A percentile compares a stretch with the other conserved stretches of the same genome.
phyloP scores from a whole-genome alignment of 53 echinoderm and acorn worm species.

The Zoroaster sp. region DNA sequence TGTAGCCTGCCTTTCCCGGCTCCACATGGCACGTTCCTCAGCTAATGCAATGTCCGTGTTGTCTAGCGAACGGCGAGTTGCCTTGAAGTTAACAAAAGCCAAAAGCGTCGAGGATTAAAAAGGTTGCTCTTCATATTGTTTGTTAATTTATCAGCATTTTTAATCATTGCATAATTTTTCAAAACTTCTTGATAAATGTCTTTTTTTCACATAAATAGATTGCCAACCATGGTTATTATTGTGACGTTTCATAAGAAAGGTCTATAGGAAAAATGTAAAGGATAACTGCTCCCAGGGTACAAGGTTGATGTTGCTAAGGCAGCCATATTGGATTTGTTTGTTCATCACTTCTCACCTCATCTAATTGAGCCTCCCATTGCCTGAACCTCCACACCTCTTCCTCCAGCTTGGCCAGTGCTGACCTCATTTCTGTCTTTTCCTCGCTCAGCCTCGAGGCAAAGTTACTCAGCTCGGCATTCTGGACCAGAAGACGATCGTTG shows the following conservation, averaged over 20 bases:
- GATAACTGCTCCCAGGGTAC: too few relatives aligned
- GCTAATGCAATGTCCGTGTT: conserved; percentile 51
- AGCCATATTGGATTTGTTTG: conserved; percentile 33
- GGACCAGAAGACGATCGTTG: conserved; percentile 82
- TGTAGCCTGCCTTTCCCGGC: conserved; percentile 73
- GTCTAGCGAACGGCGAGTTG: conserved; percentile 36
- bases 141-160: too few relatives aligned
- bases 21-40: conserved; percentile 80
- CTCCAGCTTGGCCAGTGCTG: conserved; percentile 78
- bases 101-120: too few relatives aligned
- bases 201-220: too few relatives aligned
- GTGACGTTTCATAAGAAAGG: too few relatives aligned
- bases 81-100: background rate
- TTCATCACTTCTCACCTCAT: conserved; percentile 35
- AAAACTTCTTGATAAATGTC: too few relatives aligned
- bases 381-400: conserved; percentile 86
- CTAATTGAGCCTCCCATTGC: conserved; percentile 64
- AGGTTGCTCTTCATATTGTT: too few relatives aligned
- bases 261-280: too few relatives aligned
- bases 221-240: too few relatives aligned
- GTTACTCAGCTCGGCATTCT: conserved; percentile 93
- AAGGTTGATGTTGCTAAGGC: background rate
- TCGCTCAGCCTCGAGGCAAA: conserved; percentile 88
- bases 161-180: too few relatives aligned
- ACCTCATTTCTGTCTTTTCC: conserved; percentile 87